Evolutionary conservation across 2,888 invertebrate species (phyloP), one percentile per base, ranked within the genome.

Genomic region (Xylota sylvarum): DNA sequence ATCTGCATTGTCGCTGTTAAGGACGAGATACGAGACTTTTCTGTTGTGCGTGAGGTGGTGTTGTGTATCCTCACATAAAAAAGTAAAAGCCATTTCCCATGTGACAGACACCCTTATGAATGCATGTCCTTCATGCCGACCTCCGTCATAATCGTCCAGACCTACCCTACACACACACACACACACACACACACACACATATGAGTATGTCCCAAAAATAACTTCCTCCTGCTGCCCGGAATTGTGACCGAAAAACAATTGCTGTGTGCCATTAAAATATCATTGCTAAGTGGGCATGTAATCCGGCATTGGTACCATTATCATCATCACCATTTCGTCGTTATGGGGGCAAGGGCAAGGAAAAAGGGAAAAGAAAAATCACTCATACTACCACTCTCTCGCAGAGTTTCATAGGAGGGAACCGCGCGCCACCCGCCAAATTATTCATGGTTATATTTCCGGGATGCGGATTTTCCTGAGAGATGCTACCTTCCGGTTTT

Each of bases 401-500:
- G 32, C 19, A 27, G 37, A 58, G 60, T 67, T 78, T 79, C 70
- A 70, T 48, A 17, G 12, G 23, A 52, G 74, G 74, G 43, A 50
- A 67, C 52, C 43, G 35, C 40, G 7, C 37, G 30, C 69, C 55
- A 60, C 58, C 76, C 74, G 64, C 69, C 84, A 60, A 85, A 85
- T 85, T 76, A 85, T 85, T 85, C 85, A 85, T 80, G 80, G 69
- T 65, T 81, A 81, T 85, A 81, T 76, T 70, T 85, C 80, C 81
- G 85, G 84, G 69, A 76, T 76, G 69, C 64, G 80, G 70, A 85
- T 85, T 80, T 74, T 85, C 76, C 76, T 76, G 85, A 64, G 69
- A 85, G 79, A 84, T 69, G 67, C 73, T 80, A 74, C 81, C 76
- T 85, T 85, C 85, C 85, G 85, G 80, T 76, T 79, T 12, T 83